Evolutionary conservation across 1,140 invertebrate species (phyloP).

Genomic region (Megalopta genalis): DNA sequence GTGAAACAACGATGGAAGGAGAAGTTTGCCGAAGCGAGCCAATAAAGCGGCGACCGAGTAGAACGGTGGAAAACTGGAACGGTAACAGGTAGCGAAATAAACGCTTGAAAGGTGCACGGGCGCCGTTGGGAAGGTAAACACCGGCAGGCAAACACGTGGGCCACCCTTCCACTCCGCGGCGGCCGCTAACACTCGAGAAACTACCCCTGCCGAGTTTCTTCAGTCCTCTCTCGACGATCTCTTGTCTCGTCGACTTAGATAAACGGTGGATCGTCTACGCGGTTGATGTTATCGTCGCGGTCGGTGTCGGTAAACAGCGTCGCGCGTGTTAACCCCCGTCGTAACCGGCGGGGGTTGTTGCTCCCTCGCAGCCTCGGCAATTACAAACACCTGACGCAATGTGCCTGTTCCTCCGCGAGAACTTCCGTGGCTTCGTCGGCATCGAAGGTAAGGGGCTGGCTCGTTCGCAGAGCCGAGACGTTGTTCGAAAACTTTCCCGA

Average conservation of each 20-base stretch:
- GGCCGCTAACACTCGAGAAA: not conserved
- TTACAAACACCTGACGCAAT: slow-evolving; percentile 41
- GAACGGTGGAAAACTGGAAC: no score
- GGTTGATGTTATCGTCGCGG: slow-evolving; percentile 30
- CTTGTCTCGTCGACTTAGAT: slow-evolving; percentile 15
- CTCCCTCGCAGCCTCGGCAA: slow-evolving; percentile 32
- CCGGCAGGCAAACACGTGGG: not conserved
- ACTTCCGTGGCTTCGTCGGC: not conserved
- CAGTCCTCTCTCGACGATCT: not conserved
- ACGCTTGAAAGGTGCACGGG: not conserved
- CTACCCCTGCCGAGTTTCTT: not conserved
- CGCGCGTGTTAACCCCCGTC: not conserved
- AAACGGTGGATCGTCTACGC: slow-evolving; percentile 23
- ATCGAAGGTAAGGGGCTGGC: not conserved
- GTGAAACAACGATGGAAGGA: no score
- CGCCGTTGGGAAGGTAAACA: not conserved
- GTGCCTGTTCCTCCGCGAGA: slow-evolving; percentile 16
- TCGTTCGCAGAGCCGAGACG: no score
- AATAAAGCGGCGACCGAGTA: no score
- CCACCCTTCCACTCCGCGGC: not conserved
- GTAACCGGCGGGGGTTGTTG: not conserved
- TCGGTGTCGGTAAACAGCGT: slow-evolving; percentile 1
- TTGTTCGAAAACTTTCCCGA: no score
- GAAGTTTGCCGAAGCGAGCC: no score
- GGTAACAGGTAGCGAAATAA: not conserved